These are phyloP conservation scores for Acheta domesticus DNA, from an alignment of 2,888 invertebrate species.

Conservation along the genomic window DNA sequence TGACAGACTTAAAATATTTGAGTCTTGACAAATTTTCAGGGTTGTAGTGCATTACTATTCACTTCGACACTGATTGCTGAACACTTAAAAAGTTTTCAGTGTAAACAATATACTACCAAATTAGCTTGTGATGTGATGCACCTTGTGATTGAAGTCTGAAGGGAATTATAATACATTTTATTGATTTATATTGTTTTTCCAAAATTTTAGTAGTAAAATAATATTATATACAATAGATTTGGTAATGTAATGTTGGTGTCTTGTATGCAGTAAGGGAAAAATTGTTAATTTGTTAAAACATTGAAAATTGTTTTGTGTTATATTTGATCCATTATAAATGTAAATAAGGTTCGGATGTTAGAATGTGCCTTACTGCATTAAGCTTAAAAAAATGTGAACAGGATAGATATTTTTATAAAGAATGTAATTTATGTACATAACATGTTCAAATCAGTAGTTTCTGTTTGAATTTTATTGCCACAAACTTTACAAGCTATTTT, in stretches of 20 bases:
- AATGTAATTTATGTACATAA: too few relatives aligned
- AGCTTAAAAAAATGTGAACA: background rate
- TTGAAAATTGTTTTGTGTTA: too few relatives aligned
- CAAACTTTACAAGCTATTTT: too few relatives aligned
- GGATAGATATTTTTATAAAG: too few relatives aligned
- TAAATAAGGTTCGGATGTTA: background rate
- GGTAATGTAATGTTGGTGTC: slow-evolving; percentile 9
- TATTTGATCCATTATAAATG: too few relatives aligned
- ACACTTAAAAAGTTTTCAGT: background rate
- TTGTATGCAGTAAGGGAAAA: slow-evolving; percentile 3
- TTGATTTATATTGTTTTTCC: background rate
- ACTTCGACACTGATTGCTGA: background rate
- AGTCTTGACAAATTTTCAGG: background rate
- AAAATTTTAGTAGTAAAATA: background rate
- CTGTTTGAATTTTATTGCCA: background rate
- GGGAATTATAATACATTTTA: background rate
- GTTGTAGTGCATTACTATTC: background rate
- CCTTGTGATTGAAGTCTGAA: background rate
- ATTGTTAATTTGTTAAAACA: background rate
- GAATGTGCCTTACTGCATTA: background rate
- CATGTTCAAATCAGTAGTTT: background rate
- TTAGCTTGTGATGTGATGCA: background rate
- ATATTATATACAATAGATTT: background rate
- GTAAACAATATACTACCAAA: slow-evolving; percentile 18
- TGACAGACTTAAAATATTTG: background rate